Evolutionary conservation across 1,140 invertebrate species (phyloP), one percentile per base, ranked within the genome.

Genomic region (Drosophila kepulauana): DNA sequence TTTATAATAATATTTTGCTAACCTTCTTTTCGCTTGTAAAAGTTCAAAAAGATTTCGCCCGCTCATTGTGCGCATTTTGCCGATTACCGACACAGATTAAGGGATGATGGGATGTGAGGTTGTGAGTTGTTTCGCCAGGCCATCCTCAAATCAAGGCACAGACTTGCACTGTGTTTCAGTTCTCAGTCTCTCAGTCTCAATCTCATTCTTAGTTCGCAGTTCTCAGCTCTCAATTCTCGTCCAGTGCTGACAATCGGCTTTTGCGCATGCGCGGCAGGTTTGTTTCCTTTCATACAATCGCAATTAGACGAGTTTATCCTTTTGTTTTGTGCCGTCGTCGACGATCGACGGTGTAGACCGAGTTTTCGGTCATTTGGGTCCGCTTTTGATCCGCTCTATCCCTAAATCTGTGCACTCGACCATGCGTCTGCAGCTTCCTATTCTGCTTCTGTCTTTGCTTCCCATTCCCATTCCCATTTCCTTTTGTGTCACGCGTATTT

Each of bases 1-100:
- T 84, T 91, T 91, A 75, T 86, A 91, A 91, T 89, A 91, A 91
- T 91, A 90, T 91, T 91, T 91, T 84, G 89, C 78, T 91, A 91
- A 91, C 89, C 90, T 91, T 82, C 82, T 91, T 88, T 91, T 81
- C 86, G 85, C 75, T 82, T 75, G 79, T 78, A 81, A 79, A 89
- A 91, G 82, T 87, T 87, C 85, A 90, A 91, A 91, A 90, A 78
- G 89, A 86, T 87, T 88, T 91, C 85, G 84, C 63, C 84, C 84
- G 84, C 74, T 81, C 67, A 54, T 82, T 80, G 75, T 82, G 70
- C 68, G 74, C 71, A 76, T 80, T 72, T 57, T 81, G 48, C 45
- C 86, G 87, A 90, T 90, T 91, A 91, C 79, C 82, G 75, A 86
- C 81, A 89, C 90, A 91, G 89, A 91, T 91, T 91, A 91, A 90